Evolutionary conservation across 2,797 vertebrate species (phyloP).

Genomic region (Notolabrus celidotus): DNA sequence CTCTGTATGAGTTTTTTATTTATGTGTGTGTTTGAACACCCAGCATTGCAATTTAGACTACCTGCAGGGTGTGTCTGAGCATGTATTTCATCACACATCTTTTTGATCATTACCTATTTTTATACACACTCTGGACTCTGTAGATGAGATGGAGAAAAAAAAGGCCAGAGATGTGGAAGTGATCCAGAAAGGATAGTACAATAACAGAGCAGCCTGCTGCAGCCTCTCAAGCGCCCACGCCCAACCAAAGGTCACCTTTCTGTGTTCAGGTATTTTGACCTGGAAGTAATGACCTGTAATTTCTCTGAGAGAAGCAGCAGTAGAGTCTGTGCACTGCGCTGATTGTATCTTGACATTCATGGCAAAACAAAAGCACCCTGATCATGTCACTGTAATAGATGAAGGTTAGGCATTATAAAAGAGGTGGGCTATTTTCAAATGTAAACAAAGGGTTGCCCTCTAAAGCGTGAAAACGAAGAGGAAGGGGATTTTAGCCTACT

Average conservation of each 20-base stretch:
- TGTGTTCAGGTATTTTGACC: conserved; percentile 71
- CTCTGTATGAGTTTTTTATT: conserved; percentile 24
- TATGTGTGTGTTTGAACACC: conserved; percentile 30
- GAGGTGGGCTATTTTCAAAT: conserved; percentile 32
- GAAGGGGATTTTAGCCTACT: conserved; percentile 24
- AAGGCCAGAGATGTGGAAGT: conserved; percentile 22
- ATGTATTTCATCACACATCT: conserved; percentile 35
- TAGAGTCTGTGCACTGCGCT: conserved; percentile 19
- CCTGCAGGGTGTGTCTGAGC: conserved; percentile 31
- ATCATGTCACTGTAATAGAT: conserved; percentile 51
- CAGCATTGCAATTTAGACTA: conserved; percentile 35
- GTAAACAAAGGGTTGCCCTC: conserved; percentile 46
- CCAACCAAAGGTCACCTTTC: conserved; percentile 66
- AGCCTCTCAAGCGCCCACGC: conserved; percentile 34
- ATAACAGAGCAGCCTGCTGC: conserved; percentile 25
- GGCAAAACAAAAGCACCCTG: conserved; percentile 31
- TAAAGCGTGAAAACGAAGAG: background rate
- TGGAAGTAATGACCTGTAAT: conserved; percentile 75
- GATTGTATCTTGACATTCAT: conserved; percentile 9
- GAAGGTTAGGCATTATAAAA: conserved; percentile 37
- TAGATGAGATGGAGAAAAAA: conserved; percentile 24
- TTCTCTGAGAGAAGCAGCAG: conserved; percentile 52
- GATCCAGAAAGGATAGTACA: conserved; percentile 49
- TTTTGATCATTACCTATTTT: conserved; percentile 49
- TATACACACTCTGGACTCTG: conserved; percentile 22